Evolutionary conservation across 2,113 vertebrate species (phyloP), one percentile per base, ranked within the genome.

Genomic region (Gnathonemus echidnorhynchus): DNA sequence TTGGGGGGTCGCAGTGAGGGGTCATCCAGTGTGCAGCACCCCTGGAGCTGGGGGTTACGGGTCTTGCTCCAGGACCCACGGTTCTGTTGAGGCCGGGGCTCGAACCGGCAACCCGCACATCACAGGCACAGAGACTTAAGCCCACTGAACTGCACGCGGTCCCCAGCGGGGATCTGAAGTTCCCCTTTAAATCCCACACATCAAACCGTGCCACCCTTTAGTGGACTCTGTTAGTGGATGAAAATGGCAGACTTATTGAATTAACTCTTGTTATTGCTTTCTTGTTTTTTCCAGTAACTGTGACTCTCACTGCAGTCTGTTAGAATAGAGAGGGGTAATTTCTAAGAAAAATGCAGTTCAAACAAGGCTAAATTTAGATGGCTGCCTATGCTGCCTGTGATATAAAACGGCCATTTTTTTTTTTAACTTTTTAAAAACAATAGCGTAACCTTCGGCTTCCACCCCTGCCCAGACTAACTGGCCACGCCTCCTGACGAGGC

Each of bases 161-260:
- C n/a, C 62, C 27, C 62, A 70, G 1, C 5, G n/a, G 24, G n/a
- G 62, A 3, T 70, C 10, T 27, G 62, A 13, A 3, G 3, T 10
- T 21, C 5, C 45, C 10, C 45, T 85, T 45, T 87, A 53, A 15
- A 35, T 87, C 21, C 86, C 49, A 15, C 86, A 17, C 11, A n/a
- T 27, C n/a, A 87, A 50, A 53, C 13, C 2, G 2, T 15, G 39
- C 8, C 21, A 62, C 31, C 31, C 21, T 42, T 49, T 3, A 87
- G 11, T 13, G 46, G 42, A 86, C 53, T 66, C 45, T 87, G 39
- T 56, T 83, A 70, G 48, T 21, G 27, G 42, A 42, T 52, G 27
- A 80, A 85, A 85, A 89, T 45, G 70, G 11, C 39, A 89, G 21
- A 46, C 50, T 80, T 31, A 52, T 89, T 89, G 46, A 21, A 80